These are phyloP conservation scores for Diaperis boleti DNA, from an alignment of 2,888 invertebrate genomes.

Conservation along the genomic window DNA sequence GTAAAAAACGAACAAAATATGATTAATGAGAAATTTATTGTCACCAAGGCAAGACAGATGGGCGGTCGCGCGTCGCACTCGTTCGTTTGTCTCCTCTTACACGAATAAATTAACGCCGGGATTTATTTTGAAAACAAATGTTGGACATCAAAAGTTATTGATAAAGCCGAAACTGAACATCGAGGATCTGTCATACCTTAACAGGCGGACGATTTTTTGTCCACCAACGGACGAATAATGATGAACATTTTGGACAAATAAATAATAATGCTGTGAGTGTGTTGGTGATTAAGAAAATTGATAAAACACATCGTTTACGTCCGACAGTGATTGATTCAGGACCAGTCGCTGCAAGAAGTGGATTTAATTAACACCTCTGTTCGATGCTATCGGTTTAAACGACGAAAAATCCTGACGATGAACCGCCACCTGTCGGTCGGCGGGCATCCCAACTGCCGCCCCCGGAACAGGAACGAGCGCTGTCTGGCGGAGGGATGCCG, in stretches of 20 bases:
- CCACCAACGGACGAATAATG: conserved; percentile 51
- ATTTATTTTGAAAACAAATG: conserved; percentile 53
- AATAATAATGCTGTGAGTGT: conserved; percentile 57
- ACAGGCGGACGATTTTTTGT: conserved; percentile 51
- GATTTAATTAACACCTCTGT: conserved; percentile 60
- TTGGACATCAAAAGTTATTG: conserved; percentile 53
- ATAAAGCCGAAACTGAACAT: conserved; percentile 54
- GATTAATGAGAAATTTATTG: conserved; percentile 44
- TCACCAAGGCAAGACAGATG: conserved; percentile 40
- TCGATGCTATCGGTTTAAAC: conserved; percentile 46
- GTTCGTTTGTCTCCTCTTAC: conserved; percentile 41
- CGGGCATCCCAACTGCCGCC: conserved; percentile 23
- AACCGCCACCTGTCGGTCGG: conserved; percentile 31
- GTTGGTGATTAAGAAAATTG: conserved; percentile 57
- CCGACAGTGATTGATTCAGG: conserved; percentile 60
- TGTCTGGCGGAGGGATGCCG: neutral
- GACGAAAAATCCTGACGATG: conserved; percentile 32
- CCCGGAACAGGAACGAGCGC: neutral
- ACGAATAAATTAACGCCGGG: conserved; percentile 50
- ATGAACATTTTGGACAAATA: conserved; percentile 54
- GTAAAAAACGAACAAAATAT: conserved; percentile 34
- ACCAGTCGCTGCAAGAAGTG: conserved; percentile 54
- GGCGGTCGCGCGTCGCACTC: conserved; percentile 38
- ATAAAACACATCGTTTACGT: conserved; percentile 58
- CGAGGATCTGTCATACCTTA: conserved; percentile 51